These are phyloP conservation scores for Pogonomyrmex barbatus DNA, from an alignment of 1,140 invertebrate species.

Conservation along the genomic window DNA sequence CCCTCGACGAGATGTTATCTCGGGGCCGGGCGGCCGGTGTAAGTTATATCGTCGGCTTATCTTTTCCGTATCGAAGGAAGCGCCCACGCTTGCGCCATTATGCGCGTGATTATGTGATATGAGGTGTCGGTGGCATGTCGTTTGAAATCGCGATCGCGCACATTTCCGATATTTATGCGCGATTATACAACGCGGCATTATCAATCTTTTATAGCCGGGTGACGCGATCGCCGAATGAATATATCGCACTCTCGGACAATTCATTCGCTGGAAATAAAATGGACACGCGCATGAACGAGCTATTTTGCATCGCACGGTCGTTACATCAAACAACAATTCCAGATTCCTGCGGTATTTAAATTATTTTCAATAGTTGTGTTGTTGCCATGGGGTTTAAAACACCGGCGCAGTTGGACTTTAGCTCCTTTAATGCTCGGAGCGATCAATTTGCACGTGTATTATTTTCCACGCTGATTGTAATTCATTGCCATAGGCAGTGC, in stretches of 20 bases:
- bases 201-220: constrained; percentile 13
- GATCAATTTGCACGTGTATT: constrained; percentile 46
- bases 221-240: constrained; percentile 16
- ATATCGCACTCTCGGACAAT: background rate
- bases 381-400: background rate
- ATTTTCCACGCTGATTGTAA: constrained; percentile 44
- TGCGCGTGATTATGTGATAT: background rate
- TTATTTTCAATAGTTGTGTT: constrained; percentile 29
- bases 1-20: background rate
- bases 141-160: constrained; percentile 19
- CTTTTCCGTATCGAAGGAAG: constrained; percentile 15
- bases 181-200: constrained; percentile 46
- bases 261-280: constrained; percentile 42
- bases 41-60: background rate
- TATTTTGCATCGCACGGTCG: background rate
- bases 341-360: constrained; percentile 51
- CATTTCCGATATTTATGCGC: constrained; percentile 42
- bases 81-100: background rate
- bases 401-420: background rate
- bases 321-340: background rate
- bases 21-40: background rate
- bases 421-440: constrained; percentile 16
- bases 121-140: background rate
- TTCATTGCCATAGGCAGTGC: constrained; percentile 15
- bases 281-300: background rate